Evolutionary conservation across 2,113 vertebrate species (phyloP).

Genomic region (Cepphus grylle): DNA sequence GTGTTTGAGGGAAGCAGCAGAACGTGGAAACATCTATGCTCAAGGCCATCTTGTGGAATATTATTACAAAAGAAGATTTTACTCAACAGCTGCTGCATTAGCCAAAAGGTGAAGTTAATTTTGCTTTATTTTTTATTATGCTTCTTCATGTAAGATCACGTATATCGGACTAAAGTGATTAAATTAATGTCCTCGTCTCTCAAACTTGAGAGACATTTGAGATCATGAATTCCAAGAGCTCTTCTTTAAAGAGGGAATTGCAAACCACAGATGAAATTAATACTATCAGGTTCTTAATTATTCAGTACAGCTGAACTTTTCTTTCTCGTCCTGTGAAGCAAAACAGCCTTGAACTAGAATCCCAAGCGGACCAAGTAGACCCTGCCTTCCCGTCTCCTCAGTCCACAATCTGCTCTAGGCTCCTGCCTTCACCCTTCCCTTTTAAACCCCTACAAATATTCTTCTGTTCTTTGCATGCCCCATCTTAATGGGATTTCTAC

Average conservation of each 20-base stretch:
- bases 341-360: neutral
- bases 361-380: neutral
- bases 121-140: neutral
- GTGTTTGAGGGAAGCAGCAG: slow-evolving; percentile 73
- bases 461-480: neutral
- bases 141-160: neutral
- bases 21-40: slow-evolving; percentile 77
- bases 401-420: neutral
- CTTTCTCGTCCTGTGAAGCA: neutral
- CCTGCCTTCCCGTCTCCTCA: neutral
- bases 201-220: neutral
- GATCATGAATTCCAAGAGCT: neutral
- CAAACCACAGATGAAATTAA: neutral
- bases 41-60: slow-evolving; percentile 79
- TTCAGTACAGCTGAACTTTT: neutral
- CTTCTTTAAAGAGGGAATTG: neutral
- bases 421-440: neutral
- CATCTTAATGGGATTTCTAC: neutral
- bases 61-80: slow-evolving; percentile 79
- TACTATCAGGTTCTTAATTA: neutral
- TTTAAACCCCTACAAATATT: neutral
- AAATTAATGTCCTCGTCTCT: neutral
- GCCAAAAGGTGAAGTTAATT: slow-evolving; percentile 74
- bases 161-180: neutral
- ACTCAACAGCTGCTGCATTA: slow-evolving; percentile 69